A percentile compares a stretch with the other conserved stretches of the same genome.
These are phyloP conservation scores for Euzetes globulus DNA, from an alignment of 2,888 invertebrate species.

Conservation along the genomic window DNA sequence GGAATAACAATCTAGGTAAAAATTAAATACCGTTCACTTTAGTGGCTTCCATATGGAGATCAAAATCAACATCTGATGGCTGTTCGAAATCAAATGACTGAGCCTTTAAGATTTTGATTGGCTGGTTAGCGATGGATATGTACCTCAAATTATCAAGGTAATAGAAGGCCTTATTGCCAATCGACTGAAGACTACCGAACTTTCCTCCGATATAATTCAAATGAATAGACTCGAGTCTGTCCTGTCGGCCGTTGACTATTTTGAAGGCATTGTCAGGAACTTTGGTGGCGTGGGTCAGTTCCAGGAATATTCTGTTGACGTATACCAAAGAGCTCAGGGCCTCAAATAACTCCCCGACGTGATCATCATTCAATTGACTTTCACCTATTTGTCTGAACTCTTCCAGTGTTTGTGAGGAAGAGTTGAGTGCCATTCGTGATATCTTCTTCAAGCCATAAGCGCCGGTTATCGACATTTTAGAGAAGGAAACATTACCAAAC, in stretches of 20 bases:
- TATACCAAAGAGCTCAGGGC: neutral
- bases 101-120: neutral
- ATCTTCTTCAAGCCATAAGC: neutral
- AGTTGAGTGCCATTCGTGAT: neutral
- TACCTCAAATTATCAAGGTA: neutral
- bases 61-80: neutral
- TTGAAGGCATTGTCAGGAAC: slow-evolving; percentile 13
- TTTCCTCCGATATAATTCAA: slow-evolving; percentile 7
- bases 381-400: slow-evolving; percentile 16
- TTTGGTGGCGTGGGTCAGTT: neutral
- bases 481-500: neutral
- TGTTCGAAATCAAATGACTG: slow-evolving; percentile 1
- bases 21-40: neutral
- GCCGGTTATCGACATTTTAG: neutral
- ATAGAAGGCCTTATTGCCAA: neutral
- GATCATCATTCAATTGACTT: neutral
- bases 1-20: too few species aligned
- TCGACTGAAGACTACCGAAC: neutral
- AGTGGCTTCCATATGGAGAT: slow-evolving; percentile 13
- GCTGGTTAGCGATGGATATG: neutral
- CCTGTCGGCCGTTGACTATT: neutral
- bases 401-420: neutral
- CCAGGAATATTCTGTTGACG: slow-evolving; percentile 14
- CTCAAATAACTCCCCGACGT: neutral
- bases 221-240: neutral